These are phyloP conservation scores for Butorides virescens DNA, from an alignment of 2,113 vertebrate species.

Conservation along the genomic window DNA sequence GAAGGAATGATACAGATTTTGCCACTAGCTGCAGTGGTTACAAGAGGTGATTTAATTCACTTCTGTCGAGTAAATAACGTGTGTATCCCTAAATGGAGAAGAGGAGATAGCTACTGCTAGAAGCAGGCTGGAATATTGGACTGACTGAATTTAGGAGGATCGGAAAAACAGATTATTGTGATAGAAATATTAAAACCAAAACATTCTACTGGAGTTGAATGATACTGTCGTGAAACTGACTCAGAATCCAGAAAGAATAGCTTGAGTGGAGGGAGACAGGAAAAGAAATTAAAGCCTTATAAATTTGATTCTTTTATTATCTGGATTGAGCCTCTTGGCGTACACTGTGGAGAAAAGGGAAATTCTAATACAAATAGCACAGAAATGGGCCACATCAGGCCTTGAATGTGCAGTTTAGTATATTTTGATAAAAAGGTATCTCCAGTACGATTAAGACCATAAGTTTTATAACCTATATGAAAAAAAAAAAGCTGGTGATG, in stretches of 20 bases:
- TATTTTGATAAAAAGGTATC: background rate
- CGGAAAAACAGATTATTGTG: accelerated
- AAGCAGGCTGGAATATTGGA: background rate
- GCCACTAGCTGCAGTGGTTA: background rate
- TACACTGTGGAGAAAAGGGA: background rate
- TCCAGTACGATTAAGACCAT: background rate
- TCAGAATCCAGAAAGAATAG: background rate
- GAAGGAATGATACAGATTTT: background rate
- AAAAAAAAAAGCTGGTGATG: background rate
- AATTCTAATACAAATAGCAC: background rate
- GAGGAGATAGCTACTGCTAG: background rate
- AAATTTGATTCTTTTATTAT: background rate
- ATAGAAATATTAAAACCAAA: background rate
- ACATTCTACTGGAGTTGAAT: background rate
- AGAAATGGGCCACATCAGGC: background rate
- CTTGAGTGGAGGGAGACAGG: accelerated
- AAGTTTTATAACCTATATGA: background rate
- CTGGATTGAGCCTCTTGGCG: background rate
- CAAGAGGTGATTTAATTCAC: background rate
- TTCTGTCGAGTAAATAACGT: background rate
- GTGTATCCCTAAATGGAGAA: background rate
- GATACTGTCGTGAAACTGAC: background rate
- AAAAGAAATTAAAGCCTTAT: background rate
- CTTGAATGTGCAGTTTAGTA: background rate
- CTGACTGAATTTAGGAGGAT: background rate